These are phyloP conservation scores for Henricia sp. DNA, from an alignment of 53 echinoderm and acorn worm genomes.

Conservation along the genomic window DNA sequence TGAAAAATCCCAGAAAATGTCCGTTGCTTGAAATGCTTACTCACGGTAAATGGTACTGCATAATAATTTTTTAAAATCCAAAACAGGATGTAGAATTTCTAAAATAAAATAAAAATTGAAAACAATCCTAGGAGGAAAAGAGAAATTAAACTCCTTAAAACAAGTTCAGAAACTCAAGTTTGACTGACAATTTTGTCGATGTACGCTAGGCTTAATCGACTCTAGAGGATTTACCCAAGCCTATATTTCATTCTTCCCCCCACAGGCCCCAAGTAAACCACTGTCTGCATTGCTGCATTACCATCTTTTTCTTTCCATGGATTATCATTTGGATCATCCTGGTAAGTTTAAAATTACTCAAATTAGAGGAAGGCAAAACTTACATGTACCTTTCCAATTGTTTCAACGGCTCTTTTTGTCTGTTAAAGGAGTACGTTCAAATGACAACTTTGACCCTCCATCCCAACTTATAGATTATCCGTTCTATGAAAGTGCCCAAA, in stretches of 20 bases:
- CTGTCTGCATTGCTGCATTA: constrained; percentile 59
- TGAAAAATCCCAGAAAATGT: too few species aligned
- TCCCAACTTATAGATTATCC: too few species aligned
- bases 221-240: background rate
- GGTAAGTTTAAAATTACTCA: constrained; percentile 71
- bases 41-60: background rate
- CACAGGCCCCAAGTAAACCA: constrained; percentile 76
- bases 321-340: constrained; percentile 72
- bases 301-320: constrained; percentile 75
- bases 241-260: constrained; percentile 2
- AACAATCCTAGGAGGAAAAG: background rate
- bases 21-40: background rate
- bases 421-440: too few species aligned
- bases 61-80: background rate
- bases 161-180: too few species aligned
- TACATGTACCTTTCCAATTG: too few species aligned
- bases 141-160: too few species aligned
- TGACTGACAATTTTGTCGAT: too few species aligned
- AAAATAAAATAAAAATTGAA: too few species aligned
- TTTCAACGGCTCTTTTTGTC: too few species aligned
- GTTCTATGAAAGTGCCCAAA: too few species aligned
- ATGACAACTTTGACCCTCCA: too few species aligned
- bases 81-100: background rate
- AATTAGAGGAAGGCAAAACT: too few species aligned
- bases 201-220: background rate